These are phyloP conservation scores for Calonectris borealis DNA, from an alignment of 2,113 vertebrate genomes.

Conservation along the genomic window DNA sequence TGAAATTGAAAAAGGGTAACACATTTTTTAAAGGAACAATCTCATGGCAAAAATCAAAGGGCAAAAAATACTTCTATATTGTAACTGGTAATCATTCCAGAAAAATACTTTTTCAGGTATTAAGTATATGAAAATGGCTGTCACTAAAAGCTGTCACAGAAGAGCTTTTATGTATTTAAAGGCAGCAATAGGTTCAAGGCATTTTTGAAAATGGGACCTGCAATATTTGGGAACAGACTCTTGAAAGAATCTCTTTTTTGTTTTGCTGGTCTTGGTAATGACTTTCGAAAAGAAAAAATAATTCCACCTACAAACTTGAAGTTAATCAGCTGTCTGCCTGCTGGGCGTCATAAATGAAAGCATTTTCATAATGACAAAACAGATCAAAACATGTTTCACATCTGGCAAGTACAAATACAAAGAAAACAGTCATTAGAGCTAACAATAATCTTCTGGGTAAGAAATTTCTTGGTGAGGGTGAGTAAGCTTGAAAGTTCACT, in stretches of 20 bases:
- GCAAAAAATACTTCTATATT: background rate
- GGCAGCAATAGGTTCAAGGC: background rate
- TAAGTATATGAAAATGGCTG: background rate
- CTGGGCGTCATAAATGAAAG: slow-evolving; percentile 11
- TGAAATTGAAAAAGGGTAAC: background rate
- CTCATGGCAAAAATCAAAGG: background rate
- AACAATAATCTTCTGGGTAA: background rate
- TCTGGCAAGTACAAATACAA: background rate
- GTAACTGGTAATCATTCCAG: background rate
- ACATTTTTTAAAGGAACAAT: background rate
- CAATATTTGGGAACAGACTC: background rate
- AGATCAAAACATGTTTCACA: slow-evolving; percentile 22
- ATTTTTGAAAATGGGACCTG: background rate
- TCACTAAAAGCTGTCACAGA: background rate
- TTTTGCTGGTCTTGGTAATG: background rate
- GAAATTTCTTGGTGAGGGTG: background rate
- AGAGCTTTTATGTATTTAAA: background rate
- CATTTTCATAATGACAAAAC: slow-evolving; percentile 16
- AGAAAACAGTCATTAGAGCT: background rate
- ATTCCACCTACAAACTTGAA: slow-evolving; percentile 3
- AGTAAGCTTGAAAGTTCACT: background rate
- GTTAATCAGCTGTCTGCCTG: background rate
- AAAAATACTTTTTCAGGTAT: background rate
- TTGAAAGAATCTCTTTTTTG: background rate
- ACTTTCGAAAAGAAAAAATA: background rate